Evolutionary conservation across 2,888 invertebrate species (phyloP).

Genomic region (Tetranychus piercei): DNA sequence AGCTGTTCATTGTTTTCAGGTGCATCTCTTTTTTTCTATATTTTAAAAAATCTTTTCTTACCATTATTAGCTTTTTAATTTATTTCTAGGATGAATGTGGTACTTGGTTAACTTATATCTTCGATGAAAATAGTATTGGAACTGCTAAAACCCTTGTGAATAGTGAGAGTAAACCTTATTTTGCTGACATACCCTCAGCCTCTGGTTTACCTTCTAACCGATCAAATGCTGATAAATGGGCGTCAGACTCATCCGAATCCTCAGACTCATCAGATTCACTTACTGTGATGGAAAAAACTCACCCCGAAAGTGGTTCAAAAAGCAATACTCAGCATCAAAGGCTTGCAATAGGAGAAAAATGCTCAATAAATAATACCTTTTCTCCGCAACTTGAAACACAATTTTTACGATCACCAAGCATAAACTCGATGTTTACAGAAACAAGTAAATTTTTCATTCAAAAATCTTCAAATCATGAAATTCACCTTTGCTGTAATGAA

Average conservation of each 20-base stretch:
- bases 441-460: not conserved
- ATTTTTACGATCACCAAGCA: not conserved
- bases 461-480: not conserved
- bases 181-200: conserved; percentile 21
- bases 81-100: conserved; percentile 29
- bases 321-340: not conserved
- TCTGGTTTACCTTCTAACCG: not conserved
- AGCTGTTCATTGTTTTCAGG: conserved; percentile 65
- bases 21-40: not conserved
- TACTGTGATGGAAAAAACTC: not conserved
- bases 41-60: not conserved
- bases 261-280: not conserved
- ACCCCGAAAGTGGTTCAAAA: not conserved
- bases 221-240: not conserved
- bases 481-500: not conserved
- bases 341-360: not conserved
- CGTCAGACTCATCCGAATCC: not conserved
- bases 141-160: conserved; percentile 30
- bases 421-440: not conserved
- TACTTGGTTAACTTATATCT: conserved; percentile 68
- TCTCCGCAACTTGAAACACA: not conserved
- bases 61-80: conserved; percentile 10
- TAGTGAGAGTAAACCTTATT: not conserved
- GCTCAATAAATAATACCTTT: not conserved
- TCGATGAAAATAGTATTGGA: conserved; percentile 52